These are phyloP conservation scores for Acanthaster planci DNA, from an alignment of 35 echinoderm and acorn worm species.

Conservation along the genomic window DNA sequence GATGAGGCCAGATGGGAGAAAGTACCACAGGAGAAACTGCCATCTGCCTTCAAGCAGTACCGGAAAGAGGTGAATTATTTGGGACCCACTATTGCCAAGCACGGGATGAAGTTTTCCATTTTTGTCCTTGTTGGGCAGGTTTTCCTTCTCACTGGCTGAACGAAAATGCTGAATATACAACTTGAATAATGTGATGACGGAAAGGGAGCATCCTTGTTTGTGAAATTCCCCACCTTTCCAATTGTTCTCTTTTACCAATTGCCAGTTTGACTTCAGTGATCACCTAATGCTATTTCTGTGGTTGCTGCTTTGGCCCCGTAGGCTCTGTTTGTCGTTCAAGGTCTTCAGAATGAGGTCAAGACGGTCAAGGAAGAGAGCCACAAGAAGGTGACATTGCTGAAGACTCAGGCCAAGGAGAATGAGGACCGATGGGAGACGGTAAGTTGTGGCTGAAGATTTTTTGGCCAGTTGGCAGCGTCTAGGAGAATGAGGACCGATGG, in stretches of 20 bases:
- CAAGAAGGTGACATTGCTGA: constrained; percentile 75
- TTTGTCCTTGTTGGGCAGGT: no score
- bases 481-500: constrained; percentile 79
- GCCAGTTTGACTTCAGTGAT: no score
- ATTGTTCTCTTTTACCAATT: no score
- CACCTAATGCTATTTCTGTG: no score
- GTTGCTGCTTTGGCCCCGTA: constrained; percentile 23
- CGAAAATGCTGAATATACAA: no score
- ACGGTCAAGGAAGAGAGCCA: constrained; percentile 72
- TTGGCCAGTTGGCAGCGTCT: no score
- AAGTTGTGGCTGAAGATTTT: constrained; percentile 3
- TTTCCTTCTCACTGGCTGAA: no score
- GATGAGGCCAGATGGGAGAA: constrained; percentile 88
- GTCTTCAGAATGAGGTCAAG: constrained; percentile 82
- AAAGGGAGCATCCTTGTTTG: no score
- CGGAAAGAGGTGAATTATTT: constrained; percentile 96
- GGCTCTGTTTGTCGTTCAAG: constrained; percentile 79
- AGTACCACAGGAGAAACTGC: constrained; percentile 74
- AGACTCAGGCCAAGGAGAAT: constrained; percentile 70
- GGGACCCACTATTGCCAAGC: no score
- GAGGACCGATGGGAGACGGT: constrained; percentile 76
- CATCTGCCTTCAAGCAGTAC: constrained; percentile 95
- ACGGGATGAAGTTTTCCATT: no score
- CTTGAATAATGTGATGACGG: no score
- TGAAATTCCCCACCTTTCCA: no score